Percentiles rank a stretch among this genome's conserved stretches.
phyloP scores from a whole-genome alignment of 2,888 invertebrate species.

The Drosophila picticornis region DNA sequence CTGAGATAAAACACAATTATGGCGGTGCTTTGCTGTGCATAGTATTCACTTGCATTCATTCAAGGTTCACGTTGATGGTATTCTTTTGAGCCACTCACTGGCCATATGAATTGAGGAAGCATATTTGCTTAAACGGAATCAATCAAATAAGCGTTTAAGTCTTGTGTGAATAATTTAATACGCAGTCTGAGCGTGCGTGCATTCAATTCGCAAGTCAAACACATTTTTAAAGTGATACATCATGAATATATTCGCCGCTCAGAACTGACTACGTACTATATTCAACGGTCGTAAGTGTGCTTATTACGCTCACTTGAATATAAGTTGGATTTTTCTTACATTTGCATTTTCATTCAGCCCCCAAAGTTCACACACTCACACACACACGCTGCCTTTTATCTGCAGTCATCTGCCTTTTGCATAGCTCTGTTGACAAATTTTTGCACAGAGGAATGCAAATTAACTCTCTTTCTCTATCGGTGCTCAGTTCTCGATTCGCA shows the following conservation, averaged over 20 bases:
- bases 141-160: background rate
- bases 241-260: background rate
- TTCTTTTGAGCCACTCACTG: background rate
- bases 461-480: slow-evolving; percentile 35
- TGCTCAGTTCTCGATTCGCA: slow-evolving; percentile 7
- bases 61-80: background rate
- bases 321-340: background rate
- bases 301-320: slow-evolving; percentile 22
- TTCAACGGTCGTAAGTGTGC: slow-evolving; percentile 9
- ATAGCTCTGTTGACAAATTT: slow-evolving; percentile 35
- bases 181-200: background rate
- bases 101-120: background rate
- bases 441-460: slow-evolving; percentile 46
- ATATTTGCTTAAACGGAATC: background rate
- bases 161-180: background rate
- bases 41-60: background rate
- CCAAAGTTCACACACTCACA: background rate
- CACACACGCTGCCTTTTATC: background rate
- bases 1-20: background rate
- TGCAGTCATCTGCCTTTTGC: slow-evolving; percentile 1
- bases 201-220: background rate
- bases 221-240: background rate
- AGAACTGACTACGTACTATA: background rate
- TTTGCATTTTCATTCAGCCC: background rate
- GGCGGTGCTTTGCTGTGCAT: background rate